Evolutionary conservation across 2,797 vertebrate species (phyloP), one percentile per base, ranked within the genome.

Genomic region (Rhinogobio ventralis): DNA sequence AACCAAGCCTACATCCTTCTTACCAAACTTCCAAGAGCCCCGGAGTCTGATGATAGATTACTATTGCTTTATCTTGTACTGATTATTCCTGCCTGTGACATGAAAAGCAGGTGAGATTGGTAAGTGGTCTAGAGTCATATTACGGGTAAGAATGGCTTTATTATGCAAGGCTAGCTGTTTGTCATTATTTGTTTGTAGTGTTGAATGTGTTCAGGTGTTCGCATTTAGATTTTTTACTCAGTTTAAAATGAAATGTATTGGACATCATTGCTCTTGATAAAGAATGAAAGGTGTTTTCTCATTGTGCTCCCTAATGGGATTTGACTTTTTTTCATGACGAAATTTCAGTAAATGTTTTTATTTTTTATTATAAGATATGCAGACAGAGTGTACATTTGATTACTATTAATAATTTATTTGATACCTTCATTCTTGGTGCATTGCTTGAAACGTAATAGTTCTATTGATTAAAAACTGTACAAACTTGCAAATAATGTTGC

Each of bases 41-140:
- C 23, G 76, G 76, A 87, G 88, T 81, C 80, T 33, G 79, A 87
- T 94, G 93, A 95, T 92, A 92, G 91, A 94, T 94, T 89, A 87
- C 91, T 81, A 30, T n/a, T 28, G 86, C 82, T 91, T 92, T 93
- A 93, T 94, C 93, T 91, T 84, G 13, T 73, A 88, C 89, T 91
- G 92, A 93, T 93, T 94, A 92, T 91, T 91, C 89, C 86, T 83
- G 83, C 78, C 71, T 81, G 84, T 72, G 85, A 92, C 86, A 28
- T 81, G 82, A 87, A 88, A 49, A 75, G 82, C 85, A 80, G 73
- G 55, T 36, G 76, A 66, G 83, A 55, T 33, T 55, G 79, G 83
- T 85, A 81, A 89, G 90, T 75, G 87, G 89, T 89, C 77, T 89
- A 85, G 85, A 90, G 89, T 90, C 82, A 77, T 86, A 89, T 76